Conservation (phyloP, 2,797 vertebrate genomes). For the Rallus crepitans region DNA sequence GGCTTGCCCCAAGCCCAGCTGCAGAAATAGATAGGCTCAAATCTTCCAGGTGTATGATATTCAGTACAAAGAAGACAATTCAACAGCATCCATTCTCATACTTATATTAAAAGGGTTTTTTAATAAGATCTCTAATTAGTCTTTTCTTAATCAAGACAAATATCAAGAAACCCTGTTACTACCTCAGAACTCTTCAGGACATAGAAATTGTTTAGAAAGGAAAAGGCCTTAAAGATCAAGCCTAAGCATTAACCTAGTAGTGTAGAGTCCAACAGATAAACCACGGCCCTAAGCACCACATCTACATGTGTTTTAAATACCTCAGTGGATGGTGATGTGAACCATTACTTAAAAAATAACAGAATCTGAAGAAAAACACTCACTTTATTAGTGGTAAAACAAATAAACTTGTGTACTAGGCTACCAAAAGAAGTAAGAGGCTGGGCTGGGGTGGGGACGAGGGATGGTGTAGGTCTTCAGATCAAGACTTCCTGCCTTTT, state of each 20-base stretch:
- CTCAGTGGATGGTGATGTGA: neutral
- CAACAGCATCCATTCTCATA: neutral
- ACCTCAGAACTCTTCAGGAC: neutral
- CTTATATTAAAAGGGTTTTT: neutral
- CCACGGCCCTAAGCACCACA: no score
- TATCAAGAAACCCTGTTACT: neutral
- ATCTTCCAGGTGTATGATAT: neutral
- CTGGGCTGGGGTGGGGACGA: no score
- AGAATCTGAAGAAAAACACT: neutral
- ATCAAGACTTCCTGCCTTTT: neutral
- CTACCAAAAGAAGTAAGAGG: neutral
- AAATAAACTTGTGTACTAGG: neutral
- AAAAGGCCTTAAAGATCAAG: no score
- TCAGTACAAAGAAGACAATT: neutral
- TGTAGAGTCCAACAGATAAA: no score
- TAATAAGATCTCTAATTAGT: neutral
- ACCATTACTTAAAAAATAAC: neutral
- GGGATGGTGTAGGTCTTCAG: neutral
- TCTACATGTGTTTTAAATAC: no score
- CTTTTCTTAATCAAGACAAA: neutral
- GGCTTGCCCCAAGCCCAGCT: neutral
- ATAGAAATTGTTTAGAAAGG: no score
- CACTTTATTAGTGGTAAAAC: neutral
- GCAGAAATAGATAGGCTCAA: neutral
- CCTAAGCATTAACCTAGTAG: no score